Evolutionary conservation across 2,113 vertebrate species (phyloP).

Genomic region (Malaclemys terrapin): DNA sequence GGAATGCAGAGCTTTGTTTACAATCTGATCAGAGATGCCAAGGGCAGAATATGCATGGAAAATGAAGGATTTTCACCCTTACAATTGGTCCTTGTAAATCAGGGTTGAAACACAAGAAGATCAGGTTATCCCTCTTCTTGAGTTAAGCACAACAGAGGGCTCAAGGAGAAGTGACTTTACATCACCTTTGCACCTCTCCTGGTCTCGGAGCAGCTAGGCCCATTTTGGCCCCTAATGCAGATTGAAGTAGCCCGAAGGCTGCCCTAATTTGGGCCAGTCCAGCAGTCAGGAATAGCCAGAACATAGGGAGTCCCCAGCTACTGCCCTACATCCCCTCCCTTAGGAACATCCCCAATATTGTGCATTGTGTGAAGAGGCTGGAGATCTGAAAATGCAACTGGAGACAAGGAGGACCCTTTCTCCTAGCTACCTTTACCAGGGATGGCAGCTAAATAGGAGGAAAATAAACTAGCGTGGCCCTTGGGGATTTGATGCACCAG

Average conservation of each 20-base stretch:
- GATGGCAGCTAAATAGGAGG: neutral
- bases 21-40: neutral
- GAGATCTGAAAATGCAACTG: neutral
- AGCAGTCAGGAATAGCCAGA: neutral
- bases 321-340: neutral
- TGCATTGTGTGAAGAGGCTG: neutral
- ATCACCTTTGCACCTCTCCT: neutral
- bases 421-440: neutral
- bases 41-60: neutral
- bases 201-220: neutral
- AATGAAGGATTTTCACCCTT: neutral
- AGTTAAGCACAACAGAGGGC: neutral
- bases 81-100: neutral
- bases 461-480: neutral
- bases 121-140: neutral
- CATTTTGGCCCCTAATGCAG: neutral
- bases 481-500: neutral
- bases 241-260: neutral
- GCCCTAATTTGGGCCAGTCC: neutral
- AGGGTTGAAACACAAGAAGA: neutral
- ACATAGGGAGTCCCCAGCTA: neutral
- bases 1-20: neutral
- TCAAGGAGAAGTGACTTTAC: neutral
- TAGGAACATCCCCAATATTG: neutral
- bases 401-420: neutral